A percentile compares a stretch with the other conserved stretches of the same genome.
Evolutionary conservation across 1,140 invertebrate species (phyloP).

Genomic region (Bombus terrestris): DNA sequence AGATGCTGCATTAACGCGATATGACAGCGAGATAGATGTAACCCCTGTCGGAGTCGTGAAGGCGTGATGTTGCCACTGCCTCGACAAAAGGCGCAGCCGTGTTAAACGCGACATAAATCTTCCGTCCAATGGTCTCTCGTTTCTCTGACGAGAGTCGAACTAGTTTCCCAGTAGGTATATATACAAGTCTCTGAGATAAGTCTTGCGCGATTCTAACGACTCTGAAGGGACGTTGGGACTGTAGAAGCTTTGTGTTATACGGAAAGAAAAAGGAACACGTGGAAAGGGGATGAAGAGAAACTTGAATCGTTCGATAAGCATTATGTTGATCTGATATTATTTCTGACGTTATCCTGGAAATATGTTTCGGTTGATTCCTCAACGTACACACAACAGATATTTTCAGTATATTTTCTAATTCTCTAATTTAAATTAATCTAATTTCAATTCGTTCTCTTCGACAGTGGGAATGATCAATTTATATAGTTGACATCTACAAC

Average conservation of each 20-base stretch:
- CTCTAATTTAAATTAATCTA: too few species aligned
- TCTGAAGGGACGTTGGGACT: background rate
- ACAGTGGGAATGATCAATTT: too few species aligned
- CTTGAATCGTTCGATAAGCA: background rate
- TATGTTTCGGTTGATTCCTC: too few species aligned
- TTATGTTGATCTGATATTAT: background rate
- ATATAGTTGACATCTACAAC: too few species aligned
- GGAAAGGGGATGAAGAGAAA: background rate
- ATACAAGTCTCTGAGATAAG: background rate
- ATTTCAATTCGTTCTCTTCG: too few species aligned
- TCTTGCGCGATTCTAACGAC: slow-evolving; percentile 11
- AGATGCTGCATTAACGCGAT: slow-evolving; percentile 53
- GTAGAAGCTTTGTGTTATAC: background rate
- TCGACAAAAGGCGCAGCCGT: slow-evolving; percentile 44
- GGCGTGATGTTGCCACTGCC: slow-evolving; percentile 58
- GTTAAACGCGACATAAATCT: slow-evolving; percentile 54
- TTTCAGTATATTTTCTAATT: too few species aligned
- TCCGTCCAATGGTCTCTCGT: slow-evolving; percentile 24
- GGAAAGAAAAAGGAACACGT: background rate
- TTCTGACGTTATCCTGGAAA: background rate
- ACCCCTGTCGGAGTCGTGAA: slow-evolving; percentile 40
- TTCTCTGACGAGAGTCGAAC: slow-evolving; percentile 21
- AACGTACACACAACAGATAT: too few species aligned
- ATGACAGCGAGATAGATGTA: slow-evolving; percentile 45
- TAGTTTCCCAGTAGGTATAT: slow-evolving; percentile 31